phyloP scores from a whole-genome alignment of 2,888 invertebrate species.

The Petrolisthes manimaculis region DNA sequence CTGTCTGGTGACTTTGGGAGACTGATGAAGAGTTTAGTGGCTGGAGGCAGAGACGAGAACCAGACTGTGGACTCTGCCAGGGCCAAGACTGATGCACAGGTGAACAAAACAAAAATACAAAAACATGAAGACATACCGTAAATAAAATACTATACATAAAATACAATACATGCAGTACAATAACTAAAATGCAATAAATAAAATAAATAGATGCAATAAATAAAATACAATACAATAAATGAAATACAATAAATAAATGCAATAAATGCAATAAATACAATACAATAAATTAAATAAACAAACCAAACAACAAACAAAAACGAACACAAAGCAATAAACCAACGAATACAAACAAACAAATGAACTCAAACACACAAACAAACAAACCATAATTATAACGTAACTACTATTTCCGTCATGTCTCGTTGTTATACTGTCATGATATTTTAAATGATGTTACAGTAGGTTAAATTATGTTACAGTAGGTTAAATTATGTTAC shows the following conservation, averaged over 20 bases:
- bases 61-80: conserved; percentile 47
- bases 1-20: conserved; percentile 54
- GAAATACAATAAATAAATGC: not conserved
- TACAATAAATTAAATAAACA: no score
- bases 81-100: conserved; percentile 63
- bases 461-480: no score
- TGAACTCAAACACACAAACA: no score
- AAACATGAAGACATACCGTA: not conserved
- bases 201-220: not conserved
- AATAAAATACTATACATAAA: not conserved
- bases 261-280: not conserved
- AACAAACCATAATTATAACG: no score
- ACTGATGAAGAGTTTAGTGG: conserved; percentile 56
- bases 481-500: not conserved
- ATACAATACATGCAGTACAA: not conserved
- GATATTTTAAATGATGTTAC: no score
- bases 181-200: conserved; percentile 5
- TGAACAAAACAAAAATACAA: not conserved
- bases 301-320: no score
- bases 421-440: no score
- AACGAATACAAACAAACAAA: not conserved
- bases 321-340: no score
- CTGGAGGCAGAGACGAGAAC: conserved; percentile 50
- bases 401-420: no score
- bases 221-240: not conserved